Base-by-base conservation (phyloP, 2,113 vertebrate genomes). In the Macquaria ambigua region DNA sequence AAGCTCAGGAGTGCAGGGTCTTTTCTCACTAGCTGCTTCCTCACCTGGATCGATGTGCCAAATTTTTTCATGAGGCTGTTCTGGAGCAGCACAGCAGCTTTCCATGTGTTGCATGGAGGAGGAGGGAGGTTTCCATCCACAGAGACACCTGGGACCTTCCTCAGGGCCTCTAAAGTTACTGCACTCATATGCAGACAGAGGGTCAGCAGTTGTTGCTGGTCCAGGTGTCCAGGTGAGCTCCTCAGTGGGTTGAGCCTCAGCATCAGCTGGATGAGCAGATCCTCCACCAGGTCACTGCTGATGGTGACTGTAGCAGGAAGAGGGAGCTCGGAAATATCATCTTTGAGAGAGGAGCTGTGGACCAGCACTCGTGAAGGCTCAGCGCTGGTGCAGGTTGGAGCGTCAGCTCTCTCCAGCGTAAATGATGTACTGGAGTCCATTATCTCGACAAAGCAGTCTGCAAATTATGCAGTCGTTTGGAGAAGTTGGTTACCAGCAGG, bases 21-120 rank as follows among this genome's bases (percentile, higher is more conserved):
- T 28, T 59, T 59, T 59, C 56, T 59, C 12, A 59, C 11, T 15
- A 59, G 56, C 56, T 59, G 56, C 56, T 28, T 59, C 12, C 56
- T 28, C 56, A 58, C n/a, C n/a, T 58, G 56, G 4, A 58, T 58
- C 4, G n/a, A 58, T 1, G 56, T 58, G 56, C n/a, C 56, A 58
- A 28, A 25, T 14, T n/a, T 25, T 58, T 58, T 58, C 56, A 68
- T 68, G 66, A 48, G 23, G 41, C 66, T 46, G 66, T 41, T 68
- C n/a, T 68, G 41, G n/a, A 68, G 66, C 66, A 48, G 43, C n/a
- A 69, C 66, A 5, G n/a, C 46, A 20, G 67, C 46, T 69, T 48
- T 55, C 56, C 56, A 58, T 25, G n/a, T 58, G 56, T 58, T 28
- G 10, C 23, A 58, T 10, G 11, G 11, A 58, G n/a, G n/a, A 58